phyloP scores from a whole-genome alignment of 2,888 invertebrate species.

The Drosophila leonis region DNA sequence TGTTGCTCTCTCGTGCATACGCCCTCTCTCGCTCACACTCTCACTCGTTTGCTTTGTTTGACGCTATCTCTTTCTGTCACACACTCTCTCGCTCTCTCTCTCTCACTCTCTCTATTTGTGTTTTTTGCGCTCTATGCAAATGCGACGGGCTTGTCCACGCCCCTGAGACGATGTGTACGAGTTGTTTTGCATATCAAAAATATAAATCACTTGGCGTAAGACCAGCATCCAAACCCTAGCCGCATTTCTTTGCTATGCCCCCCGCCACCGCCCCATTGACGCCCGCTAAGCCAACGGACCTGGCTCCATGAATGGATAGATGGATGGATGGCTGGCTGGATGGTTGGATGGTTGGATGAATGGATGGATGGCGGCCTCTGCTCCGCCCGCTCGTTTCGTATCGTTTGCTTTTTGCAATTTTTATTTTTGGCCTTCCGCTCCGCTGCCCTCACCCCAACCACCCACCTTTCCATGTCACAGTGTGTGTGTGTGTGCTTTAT shows the following conservation, averaged over 20 bases:
- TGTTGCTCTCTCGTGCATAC: constrained; percentile 7
- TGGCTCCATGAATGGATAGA: constrained; percentile 53
- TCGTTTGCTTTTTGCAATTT: constrained; percentile 50
- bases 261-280: background rate
- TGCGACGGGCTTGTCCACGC: constrained; percentile 70
- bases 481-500: constrained; percentile 40
- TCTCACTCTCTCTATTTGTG: constrained; percentile 21
- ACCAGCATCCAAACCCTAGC: constrained; percentile 59
- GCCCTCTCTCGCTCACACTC: constrained; percentile 5
- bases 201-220: constrained; percentile 81
- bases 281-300: constrained; percentile 40
- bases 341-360: constrained; percentile 32
- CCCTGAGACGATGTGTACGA: constrained; percentile 64
- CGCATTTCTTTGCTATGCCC: background rate
- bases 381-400: constrained; percentile 56
- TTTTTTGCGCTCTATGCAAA: constrained; percentile 53
- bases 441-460: constrained; percentile 6
- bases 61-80: constrained; percentile 7
- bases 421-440: constrained; percentile 24
- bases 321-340: constrained; percentile 51
- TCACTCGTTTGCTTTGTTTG: constrained; percentile 2
- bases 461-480: background rate
- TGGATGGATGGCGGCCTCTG: constrained; percentile 55
- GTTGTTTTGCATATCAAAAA: constrained; percentile 82
- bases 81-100: constrained; percentile 11